Percentiles rank a stretch among this genome's conserved stretches.
Evolutionary conservation across 2,113 vertebrate species (phyloP).

Genomic region (Progne subis): DNA sequence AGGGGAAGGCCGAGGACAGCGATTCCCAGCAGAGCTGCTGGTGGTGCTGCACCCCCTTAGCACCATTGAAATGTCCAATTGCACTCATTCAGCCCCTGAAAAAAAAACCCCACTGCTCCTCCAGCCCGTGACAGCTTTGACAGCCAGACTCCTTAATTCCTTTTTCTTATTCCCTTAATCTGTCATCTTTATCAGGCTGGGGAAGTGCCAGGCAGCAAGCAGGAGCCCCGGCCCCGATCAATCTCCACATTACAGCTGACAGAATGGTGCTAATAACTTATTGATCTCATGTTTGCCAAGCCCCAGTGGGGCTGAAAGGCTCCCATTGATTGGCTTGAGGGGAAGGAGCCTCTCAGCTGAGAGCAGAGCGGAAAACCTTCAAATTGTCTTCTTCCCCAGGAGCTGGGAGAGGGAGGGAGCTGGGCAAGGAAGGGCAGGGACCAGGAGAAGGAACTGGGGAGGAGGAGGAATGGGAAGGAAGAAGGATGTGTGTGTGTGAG

Average conservation of each 20-base stretch:
- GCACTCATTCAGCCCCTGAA: slow-evolving; percentile 48
- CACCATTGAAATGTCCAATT: slow-evolving; percentile 55
- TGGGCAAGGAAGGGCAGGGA: not conserved
- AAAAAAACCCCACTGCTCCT: slow-evolving; percentile 4
- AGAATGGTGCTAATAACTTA: slow-evolving; percentile 99
- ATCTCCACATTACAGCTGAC: slow-evolving; percentile 99
- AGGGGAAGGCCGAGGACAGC: not conserved
- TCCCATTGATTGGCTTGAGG: slow-evolving; percentile 88
- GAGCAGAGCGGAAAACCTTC: slow-evolving; percentile 65
- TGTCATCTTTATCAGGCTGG: slow-evolving; percentile 98
- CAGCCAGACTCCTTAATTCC: slow-evolving; percentile 95
- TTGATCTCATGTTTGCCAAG: slow-evolving; percentile 90
- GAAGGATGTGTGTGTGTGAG: not conserved
- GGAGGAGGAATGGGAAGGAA: slow-evolving; percentile 11
- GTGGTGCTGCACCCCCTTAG: slow-evolving; percentile 22
- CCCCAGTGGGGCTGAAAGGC: slow-evolving; percentile 87
- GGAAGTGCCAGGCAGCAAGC: slow-evolving; percentile 83
- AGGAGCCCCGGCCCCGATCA: slow-evolving; percentile 89
- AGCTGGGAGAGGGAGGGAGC: slow-evolving; percentile 31
- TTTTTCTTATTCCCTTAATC: slow-evolving; percentile 97
- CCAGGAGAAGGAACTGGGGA: not conserved
- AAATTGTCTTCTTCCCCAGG: slow-evolving; percentile 67
- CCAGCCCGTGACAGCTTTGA: slow-evolving; percentile 84
- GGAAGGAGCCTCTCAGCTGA: slow-evolving; percentile 66
- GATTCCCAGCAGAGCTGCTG: slow-evolving; percentile 15